Evolutionary conservation across 2,113 vertebrate species (phyloP).

Genomic region (Strix uralensis): DNA sequence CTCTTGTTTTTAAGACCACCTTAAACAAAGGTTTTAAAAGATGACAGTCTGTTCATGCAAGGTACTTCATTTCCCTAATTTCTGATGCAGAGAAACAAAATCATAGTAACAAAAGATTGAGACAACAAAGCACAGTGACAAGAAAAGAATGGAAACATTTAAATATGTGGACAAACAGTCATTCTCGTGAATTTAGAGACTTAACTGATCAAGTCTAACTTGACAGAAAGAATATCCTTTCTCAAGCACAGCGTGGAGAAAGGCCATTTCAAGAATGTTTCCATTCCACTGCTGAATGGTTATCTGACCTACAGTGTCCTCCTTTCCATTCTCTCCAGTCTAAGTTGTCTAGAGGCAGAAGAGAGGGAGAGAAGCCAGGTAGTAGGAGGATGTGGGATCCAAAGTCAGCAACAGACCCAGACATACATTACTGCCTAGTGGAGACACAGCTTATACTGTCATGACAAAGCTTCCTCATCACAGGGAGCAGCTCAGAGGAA

Average conservation of each 20-base stretch:
- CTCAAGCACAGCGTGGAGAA: neutral
- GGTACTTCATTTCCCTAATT: neutral
- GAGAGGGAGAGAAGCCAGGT: neutral
- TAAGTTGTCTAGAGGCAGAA: neutral
- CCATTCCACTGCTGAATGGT: neutral
- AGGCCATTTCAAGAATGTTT: neutral
- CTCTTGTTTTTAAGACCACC: neutral
- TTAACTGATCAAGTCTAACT: neutral
- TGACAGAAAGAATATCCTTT: neutral
- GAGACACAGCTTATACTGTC: neutral
- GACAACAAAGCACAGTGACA: neutral
- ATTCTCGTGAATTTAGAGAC: neutral
- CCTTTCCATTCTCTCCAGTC: neutral
- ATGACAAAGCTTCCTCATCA: neutral
- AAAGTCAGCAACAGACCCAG: neutral
- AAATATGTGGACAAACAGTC: fast-evolving
- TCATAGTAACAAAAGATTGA: neutral
- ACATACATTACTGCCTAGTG: neutral
- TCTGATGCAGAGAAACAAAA: neutral
- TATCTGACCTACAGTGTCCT: neutral
- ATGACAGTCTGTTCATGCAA: neutral
- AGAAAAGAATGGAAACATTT: neutral
- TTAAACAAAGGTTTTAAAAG: neutral
- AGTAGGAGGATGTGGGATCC: neutral
- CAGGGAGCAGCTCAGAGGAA: neutral